Conservation (phyloP, 2,113 vertebrate species). For the Crotalus viridis region DNA sequence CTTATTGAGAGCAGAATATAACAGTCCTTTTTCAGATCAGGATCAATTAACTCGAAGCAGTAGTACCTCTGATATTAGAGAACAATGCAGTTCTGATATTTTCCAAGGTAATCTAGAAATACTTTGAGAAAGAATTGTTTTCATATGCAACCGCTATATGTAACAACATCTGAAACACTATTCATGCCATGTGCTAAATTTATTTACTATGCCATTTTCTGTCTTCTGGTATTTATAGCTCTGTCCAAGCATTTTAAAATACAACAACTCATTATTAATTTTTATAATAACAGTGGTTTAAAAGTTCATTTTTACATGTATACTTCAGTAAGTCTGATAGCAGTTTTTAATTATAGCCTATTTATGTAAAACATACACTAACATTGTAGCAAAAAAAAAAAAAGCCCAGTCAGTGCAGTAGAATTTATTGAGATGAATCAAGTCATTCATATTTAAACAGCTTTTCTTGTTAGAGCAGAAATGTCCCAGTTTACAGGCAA, state of each 20-base stretch:
- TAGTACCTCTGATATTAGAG: slow-evolving; percentile 90
- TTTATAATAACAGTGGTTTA: not conserved
- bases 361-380: not conserved
- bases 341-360: not conserved
- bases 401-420: not conserved
- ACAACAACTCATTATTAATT: not conserved
- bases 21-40: slow-evolving; percentile 53
- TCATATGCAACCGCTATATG: not conserved
- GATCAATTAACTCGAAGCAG: slow-evolving; percentile 84
- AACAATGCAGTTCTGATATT: slow-evolving; percentile 75
- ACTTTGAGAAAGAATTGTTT: not conserved
- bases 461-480: not conserved
- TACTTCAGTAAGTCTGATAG: not conserved
- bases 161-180: not conserved
- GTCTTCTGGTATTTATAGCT: not conserved
- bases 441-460: not conserved
- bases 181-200: not conserved
- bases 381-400: not conserved
- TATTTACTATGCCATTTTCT: not conserved
- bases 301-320: not conserved
- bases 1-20: slow-evolving; percentile 67
- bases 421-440: not conserved
- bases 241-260: not conserved
- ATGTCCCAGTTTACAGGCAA: not conserved
- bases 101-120: slow-evolving; percentile 75